A percentile compares a stretch with the other conserved stretches of the same genome.
Evolutionary conservation across 2,888 invertebrate genomes (phyloP).

Genomic region (Macrosiphum euphorbiae): DNA sequence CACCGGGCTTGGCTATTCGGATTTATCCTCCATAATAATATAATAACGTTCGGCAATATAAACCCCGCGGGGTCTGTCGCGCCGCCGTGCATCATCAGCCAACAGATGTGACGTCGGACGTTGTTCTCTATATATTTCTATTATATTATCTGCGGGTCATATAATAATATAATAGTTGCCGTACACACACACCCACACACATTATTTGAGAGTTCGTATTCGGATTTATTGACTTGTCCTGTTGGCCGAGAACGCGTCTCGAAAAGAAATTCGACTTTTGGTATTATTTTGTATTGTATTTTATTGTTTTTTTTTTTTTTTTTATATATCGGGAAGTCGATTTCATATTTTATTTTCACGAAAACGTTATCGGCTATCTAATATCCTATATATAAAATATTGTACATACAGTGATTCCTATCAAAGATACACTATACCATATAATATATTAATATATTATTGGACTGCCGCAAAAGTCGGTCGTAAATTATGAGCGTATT

Average conservation of each 20-base stretch:
- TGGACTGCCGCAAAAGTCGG: not conserved
- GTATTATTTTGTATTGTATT: slow-evolving; percentile 10
- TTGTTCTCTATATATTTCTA: slow-evolving; percentile 8
- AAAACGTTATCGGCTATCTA: slow-evolving; percentile 14
- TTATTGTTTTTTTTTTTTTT: not conserved
- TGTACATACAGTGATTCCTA: not conserved
- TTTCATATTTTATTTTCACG: slow-evolving; percentile 30
- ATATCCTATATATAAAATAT: slow-evolving; percentile 1
- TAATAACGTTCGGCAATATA: not conserved
- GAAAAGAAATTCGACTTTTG: slow-evolving; percentile 6
- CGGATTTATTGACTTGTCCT: slow-evolving; percentile 28
- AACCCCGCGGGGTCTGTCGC: not conserved
- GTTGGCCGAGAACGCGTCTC: not conserved
- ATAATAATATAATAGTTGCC: slow-evolving; percentile 21
- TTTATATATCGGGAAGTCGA: not conserved
- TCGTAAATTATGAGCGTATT: slow-evolving; percentile 36
- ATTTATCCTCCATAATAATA: slow-evolving; percentile 12
- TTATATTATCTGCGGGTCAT: slow-evolving; percentile 15
- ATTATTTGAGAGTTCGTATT: not conserved
- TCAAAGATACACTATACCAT: not conserved
- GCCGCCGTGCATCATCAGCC: not conserved
- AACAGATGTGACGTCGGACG: slow-evolving; percentile 22
- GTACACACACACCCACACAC: not conserved
- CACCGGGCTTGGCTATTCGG: not conserved
- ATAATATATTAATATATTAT: not conserved